phyloP scores from a whole-genome alignment of 2,888 invertebrate genomes.

The Exephanes ischioxanthus region DNA sequence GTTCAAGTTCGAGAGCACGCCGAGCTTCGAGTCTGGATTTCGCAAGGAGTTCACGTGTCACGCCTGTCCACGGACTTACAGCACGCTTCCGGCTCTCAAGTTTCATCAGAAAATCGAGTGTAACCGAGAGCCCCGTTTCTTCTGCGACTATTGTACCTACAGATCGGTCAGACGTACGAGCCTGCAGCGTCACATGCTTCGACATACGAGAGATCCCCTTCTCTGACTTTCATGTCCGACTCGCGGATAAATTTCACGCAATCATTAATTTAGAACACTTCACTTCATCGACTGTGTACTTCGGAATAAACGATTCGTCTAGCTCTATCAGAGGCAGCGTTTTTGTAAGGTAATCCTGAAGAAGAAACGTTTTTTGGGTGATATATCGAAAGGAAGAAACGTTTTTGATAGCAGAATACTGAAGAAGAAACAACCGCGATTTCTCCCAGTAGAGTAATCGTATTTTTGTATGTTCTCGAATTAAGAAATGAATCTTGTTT shows the following conservation, averaged over 20 bases:
- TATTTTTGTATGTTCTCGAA: background rate
- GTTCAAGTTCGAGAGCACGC: slow-evolving; percentile 36
- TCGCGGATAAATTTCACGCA: too few species aligned
- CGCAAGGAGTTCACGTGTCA: slow-evolving; percentile 70
- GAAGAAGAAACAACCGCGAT: background rate
- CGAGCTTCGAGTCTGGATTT: slow-evolving; percentile 29
- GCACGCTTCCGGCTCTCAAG: slow-evolving; percentile 71
- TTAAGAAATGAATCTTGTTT: background rate
- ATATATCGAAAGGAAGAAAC: too few species aligned
- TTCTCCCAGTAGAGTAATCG: background rate
- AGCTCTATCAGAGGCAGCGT: background rate
- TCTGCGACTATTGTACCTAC: slow-evolving; percentile 78
- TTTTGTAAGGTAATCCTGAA: slow-evolving; percentile 3
- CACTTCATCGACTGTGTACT: slow-evolving; percentile 9
- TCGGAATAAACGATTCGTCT: slow-evolving; percentile 26
- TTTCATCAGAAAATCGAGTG: slow-evolving; percentile 77
- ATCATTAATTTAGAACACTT: too few species aligned
- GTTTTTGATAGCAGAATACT: background rate
- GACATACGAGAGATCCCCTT: slow-evolving; percentile 64
- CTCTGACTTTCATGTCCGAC: background rate
- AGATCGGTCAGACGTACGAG: slow-evolving; percentile 76
- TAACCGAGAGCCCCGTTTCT: slow-evolving; percentile 74
- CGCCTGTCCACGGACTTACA: slow-evolving; percentile 74
- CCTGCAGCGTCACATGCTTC: slow-evolving; percentile 76
- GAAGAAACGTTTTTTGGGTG: background rate